These are phyloP conservation scores for Eilema depressum DNA, from an alignment of 2,888 invertebrate species.

Conservation along the genomic window DNA sequence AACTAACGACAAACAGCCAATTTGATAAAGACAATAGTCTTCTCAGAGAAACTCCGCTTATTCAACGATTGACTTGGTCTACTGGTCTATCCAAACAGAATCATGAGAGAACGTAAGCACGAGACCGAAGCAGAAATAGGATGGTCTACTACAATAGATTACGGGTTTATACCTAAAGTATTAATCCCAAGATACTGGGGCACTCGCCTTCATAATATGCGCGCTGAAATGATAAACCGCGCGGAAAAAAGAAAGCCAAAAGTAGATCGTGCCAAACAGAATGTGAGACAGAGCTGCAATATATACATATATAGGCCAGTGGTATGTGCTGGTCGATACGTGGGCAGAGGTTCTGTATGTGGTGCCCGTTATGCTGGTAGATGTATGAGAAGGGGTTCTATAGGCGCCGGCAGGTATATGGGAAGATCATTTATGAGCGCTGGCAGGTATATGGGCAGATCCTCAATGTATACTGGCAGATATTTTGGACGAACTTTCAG, in stretches of 20 bases:
- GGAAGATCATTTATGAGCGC: not conserved
- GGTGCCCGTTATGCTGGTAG: not conserved
- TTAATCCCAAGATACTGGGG: slow-evolving; percentile 1
- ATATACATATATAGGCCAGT: not conserved
- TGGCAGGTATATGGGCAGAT: slow-evolving; percentile 2
- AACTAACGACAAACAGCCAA: not conserved
- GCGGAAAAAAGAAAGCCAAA: not conserved
- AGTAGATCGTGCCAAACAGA: not conserved
- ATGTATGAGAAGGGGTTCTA: not conserved
- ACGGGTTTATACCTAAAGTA: not conserved
- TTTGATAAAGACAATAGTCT: not conserved
- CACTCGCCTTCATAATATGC: not conserved
- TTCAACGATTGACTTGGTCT: not conserved
- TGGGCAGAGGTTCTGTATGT: too few species aligned
- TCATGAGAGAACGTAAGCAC: not conserved
- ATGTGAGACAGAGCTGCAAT: too few species aligned
- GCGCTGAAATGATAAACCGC: not conserved
- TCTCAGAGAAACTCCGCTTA: not conserved
- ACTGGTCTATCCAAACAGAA: not conserved
- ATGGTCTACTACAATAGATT: not conserved
- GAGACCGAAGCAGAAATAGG: not conserved
- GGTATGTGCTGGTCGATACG: not conserved
- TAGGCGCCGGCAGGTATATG: not conserved
- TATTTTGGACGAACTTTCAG: not conserved
- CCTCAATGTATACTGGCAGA: not conserved